Percentiles rank a stretch among this genome's conserved stretches.
Conservation (phyloP, 2,797 vertebrate species). For the Centroberyx gerrardi region DNA sequence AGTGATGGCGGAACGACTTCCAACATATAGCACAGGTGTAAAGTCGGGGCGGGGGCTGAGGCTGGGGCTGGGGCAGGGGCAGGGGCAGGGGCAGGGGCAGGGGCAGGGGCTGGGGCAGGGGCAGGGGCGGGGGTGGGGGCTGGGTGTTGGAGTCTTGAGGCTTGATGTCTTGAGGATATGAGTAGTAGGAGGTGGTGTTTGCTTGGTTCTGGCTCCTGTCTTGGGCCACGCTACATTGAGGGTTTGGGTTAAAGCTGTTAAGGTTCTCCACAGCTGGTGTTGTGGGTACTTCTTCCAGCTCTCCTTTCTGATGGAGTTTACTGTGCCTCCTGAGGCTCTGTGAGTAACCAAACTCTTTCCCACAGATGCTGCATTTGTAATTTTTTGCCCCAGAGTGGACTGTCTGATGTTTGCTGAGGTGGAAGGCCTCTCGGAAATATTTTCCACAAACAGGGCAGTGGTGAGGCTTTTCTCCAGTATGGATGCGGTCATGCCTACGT, state of each 20-base stretch:
- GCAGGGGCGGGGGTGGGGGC: conserved; percentile 58
- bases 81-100: conserved; percentile 46
- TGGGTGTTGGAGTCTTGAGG: conserved; percentile 82
- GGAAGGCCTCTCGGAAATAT: conserved; percentile 95
- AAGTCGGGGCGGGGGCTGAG: conserved; percentile 84
- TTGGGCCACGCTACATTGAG: conserved; percentile 86
- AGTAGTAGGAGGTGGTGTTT: conserved; percentile 88
- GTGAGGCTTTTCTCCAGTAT: conserved; percentile 95
- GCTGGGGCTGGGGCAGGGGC: conserved; percentile 57
- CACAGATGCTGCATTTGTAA: conserved; percentile 95
- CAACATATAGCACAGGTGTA: conserved; percentile 94
- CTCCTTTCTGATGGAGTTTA: conserved; percentile 92
- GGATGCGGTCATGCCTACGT: conserved; percentile 93
- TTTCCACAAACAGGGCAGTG: conserved; percentile 95
- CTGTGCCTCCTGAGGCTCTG: conserved; percentile 96
- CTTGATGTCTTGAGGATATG: conserved; percentile 84
- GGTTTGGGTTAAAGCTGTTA: conserved; percentile 86
- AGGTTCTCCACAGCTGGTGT: conserved; percentile 84
- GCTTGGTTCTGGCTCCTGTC: conserved; percentile 86
- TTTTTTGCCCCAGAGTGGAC: conserved; percentile 96
- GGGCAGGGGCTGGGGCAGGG: too few relatives aligned
- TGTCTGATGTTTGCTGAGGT: conserved; percentile 96
- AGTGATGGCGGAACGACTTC: conserved; percentile 95
- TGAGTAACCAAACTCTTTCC: conserved; percentile 96
- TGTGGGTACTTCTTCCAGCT: conserved; percentile 87